Evolutionary conservation across 2,797 vertebrate species (phyloP).

Genomic region (Lepus oiostolus): DNA sequence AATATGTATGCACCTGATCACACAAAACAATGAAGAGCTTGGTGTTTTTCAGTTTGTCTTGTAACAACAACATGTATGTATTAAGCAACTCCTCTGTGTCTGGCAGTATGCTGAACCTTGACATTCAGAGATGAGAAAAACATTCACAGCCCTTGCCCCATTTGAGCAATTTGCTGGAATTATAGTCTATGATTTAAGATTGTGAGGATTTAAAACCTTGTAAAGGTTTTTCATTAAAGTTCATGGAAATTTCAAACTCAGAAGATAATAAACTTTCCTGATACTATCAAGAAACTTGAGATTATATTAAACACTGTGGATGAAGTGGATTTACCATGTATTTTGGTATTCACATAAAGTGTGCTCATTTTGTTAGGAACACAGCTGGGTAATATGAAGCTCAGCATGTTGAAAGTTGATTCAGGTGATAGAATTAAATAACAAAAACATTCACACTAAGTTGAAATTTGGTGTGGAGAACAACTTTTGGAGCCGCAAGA

Average conservation of each 20-base stretch:
- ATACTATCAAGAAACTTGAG: slow-evolving; percentile 12
- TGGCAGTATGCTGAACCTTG: not conserved
- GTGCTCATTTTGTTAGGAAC: not conserved
- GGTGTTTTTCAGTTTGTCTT: not conserved
- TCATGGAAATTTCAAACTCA: slow-evolving; percentile 37
- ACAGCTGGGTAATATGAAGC: not conserved
- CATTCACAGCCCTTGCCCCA: not conserved
- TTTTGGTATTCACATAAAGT: slow-evolving; percentile 59
- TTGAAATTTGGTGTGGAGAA: not conserved
- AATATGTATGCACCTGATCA: not conserved
- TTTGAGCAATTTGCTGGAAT: not conserved
- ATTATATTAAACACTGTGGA: not conserved
- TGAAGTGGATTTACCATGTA: not conserved
- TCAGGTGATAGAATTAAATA: slow-evolving; percentile 47
- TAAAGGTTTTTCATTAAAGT: slow-evolving; percentile 51
- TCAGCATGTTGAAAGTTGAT: slow-evolving; percentile 51
- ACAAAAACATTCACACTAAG: slow-evolving; percentile 56
- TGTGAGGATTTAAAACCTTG: not conserved
- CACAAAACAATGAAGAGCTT: not conserved
- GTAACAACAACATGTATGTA: not conserved
- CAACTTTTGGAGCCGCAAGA: not conserved
- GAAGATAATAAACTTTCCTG: slow-evolving; percentile 28
- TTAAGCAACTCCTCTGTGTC: not conserved
- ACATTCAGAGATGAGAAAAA: not conserved
- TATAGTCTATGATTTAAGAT: not conserved